Percentiles rank a stretch among this genome's conserved stretches.
Evolutionary conservation across 2,797 vertebrate genomes (phyloP).

Genomic region (Paedocypris micromegethes): DNA sequence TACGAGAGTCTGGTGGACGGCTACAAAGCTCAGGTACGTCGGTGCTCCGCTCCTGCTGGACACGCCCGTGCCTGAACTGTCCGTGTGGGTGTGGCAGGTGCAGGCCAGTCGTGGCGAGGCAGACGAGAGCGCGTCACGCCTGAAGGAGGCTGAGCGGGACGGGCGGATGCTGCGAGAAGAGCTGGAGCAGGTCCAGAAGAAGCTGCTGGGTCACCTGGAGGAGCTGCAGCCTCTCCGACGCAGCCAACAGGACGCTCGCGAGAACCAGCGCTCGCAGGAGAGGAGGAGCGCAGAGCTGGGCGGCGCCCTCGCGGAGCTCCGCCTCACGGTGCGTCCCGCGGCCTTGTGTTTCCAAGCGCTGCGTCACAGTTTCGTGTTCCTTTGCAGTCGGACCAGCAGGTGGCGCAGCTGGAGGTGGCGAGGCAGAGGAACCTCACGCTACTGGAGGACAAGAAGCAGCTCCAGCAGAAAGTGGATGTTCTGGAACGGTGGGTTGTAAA

Average conservation of each 20-base stretch:
- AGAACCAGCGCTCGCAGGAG: constrained; percentile 75
- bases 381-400: constrained; percentile 84
- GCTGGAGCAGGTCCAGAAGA: constrained; percentile 72
- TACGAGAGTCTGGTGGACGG: constrained; percentile 83
- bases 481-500: constrained; percentile 76
- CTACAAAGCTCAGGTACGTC: constrained; percentile 82
- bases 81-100: constrained; percentile 61
- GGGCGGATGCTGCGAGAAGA: constrained; percentile 67
- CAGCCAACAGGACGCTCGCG: constrained; percentile 77
- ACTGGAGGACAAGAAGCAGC: constrained; percentile 84
- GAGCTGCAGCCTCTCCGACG: constrained; percentile 83
- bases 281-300: constrained; percentile 76
- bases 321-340: constrained; percentile 69
- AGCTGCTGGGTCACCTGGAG: constrained; percentile 72
- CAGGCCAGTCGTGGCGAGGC: constrained; percentile 77
- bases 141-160: constrained; percentile 73
- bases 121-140: constrained; percentile 70
- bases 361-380: too few species aligned
- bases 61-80: too few species aligned
- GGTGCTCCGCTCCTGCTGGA: too few species aligned
- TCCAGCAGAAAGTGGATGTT: constrained; percentile 78
- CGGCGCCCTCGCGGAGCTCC: constrained; percentile 74
- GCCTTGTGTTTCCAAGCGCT: background rate
- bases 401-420: constrained; percentile 77
- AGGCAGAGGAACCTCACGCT: constrained; percentile 79